Percentiles rank a stretch among this genome's conserved stretches.
These are phyloP conservation scores for Halcyon senegalensis DNA, from an alignment of 2,113 vertebrate genomes.

Conservation along the genomic window DNA sequence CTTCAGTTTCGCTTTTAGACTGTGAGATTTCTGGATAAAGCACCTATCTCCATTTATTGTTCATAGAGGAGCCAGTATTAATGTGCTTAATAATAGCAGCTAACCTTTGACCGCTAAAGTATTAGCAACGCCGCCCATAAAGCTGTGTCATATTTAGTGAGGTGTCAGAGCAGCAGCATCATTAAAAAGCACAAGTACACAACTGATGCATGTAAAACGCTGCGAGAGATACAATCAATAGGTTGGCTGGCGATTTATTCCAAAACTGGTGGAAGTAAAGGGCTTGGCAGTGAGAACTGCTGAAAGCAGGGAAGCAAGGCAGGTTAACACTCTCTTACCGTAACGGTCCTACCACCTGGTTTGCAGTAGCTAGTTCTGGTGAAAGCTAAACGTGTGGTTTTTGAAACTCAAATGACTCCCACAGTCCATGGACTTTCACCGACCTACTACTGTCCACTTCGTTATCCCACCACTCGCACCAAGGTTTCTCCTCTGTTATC, in stretches of 20 bases:
- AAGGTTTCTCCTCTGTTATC: neutral
- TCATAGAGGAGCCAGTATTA: neutral
- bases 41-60: neutral
- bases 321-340: neutral
- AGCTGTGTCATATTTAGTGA: conserved; percentile 55
- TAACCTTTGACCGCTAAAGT: conserved; percentile 5
- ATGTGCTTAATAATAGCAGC: conserved; percentile 21
- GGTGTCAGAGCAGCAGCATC: conserved; percentile 52
- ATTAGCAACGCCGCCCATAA: conserved; percentile 25
- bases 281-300: neutral
- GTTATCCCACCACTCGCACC: neutral
- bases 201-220: conserved; percentile 50
- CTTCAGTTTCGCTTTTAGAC: neutral
- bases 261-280: conserved; percentile 17
- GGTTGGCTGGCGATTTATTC: conserved; percentile 49
- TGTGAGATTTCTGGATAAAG: neutral
- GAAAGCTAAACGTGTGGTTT: neutral
- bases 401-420: neutral
- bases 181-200: conserved; percentile 55
- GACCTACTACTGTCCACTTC: neutral
- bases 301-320: neutral
- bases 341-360: neutral
- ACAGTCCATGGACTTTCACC: neutral
- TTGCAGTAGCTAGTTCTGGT: neutral
- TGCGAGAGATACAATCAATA: conserved; percentile 14